Conservation (phyloP, 2,797 vertebrate genomes). For the Lithobates sylvaticus region DNA sequence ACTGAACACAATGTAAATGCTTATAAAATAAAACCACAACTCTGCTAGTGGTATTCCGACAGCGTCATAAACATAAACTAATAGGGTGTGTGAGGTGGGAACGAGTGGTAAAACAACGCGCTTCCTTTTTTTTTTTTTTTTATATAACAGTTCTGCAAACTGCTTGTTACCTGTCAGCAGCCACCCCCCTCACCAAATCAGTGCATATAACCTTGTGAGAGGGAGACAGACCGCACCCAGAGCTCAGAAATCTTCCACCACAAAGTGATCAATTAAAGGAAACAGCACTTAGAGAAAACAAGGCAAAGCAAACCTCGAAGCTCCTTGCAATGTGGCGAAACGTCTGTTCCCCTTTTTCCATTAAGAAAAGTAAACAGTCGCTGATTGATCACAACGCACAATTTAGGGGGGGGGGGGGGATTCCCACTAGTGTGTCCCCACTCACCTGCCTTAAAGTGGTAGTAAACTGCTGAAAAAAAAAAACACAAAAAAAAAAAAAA, state of each 20-base stretch:
- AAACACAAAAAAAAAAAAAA: too few species aligned
- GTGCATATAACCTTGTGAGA: neutral
- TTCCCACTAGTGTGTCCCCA: too few species aligned
- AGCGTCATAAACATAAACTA: slow-evolving; percentile 16
- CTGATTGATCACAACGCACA: too few species aligned
- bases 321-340: too few species aligned
- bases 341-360: too few species aligned
- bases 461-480: too few species aligned
- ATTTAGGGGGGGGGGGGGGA: too few species aligned
- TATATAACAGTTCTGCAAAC: neutral
- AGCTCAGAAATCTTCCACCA: neutral
- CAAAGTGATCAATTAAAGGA: neutral
- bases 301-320: neutral
- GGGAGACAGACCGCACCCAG: neutral
- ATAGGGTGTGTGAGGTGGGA: slow-evolving; percentile 11
- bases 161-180: neutral
- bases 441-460: too few species aligned
- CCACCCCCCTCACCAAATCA: neutral
- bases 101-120: neutral
- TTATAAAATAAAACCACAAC: slow-evolving; percentile 17
- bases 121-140: slow-evolving; percentile 8
- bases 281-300: neutral
- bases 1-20: slow-evolving; percentile 17
- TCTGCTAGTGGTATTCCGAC: neutral
- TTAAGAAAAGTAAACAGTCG: too few species aligned